Evolutionary conservation across 2,888 invertebrate genomes (phyloP), one percentile per base, ranked within the genome.

Genomic region (Dasypolia templi): DNA sequence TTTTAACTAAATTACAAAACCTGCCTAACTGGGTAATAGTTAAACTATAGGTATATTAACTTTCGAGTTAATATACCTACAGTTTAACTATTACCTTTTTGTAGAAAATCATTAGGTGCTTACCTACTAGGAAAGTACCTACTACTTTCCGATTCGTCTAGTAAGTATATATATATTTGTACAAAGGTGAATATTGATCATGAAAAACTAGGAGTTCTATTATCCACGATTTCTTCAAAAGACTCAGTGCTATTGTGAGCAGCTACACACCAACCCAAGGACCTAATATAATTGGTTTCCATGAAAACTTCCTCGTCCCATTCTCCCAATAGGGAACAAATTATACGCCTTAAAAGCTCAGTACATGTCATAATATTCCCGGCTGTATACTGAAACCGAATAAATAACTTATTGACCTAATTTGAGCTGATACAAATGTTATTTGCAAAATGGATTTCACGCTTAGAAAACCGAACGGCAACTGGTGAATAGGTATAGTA

Each of bases 321-420:
- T 62, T 62, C 49, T 29, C 22, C n/a, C 6, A 77, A 51, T 46
- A 42, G 26, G 12, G 29, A 58, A 32, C 14, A 51, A 29, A 19
- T 55, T 39, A 51, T 35, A 75, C 29, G 14, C 35, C 32, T 3
- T 59, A 51, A 14, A 51, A 53, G 49, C 44, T 51, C 49, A n/a
- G 32, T 77, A 39, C 9, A 32, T 59, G 32, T 44, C 11, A 61
- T 39, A 71, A 53, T 49, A 59, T 42, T 59, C 53, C 61, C 55
- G 14, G n/a, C 29, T 79, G 62, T 63, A 59, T 62, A 58, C 26
- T 22, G 42, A 75, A 74, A 84, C 69, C 22, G 26, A 66, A 75
- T 67, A 69, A 63, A 69, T 59, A 59, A 59, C 44, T 35, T 67
- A 75, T 75, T 81, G 69, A 67, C 69, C 66, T 84, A 84, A 81